These are phyloP conservation scores for Delia radicum DNA, from an alignment of 1,140 invertebrate species.

Conservation along the genomic window DNA sequence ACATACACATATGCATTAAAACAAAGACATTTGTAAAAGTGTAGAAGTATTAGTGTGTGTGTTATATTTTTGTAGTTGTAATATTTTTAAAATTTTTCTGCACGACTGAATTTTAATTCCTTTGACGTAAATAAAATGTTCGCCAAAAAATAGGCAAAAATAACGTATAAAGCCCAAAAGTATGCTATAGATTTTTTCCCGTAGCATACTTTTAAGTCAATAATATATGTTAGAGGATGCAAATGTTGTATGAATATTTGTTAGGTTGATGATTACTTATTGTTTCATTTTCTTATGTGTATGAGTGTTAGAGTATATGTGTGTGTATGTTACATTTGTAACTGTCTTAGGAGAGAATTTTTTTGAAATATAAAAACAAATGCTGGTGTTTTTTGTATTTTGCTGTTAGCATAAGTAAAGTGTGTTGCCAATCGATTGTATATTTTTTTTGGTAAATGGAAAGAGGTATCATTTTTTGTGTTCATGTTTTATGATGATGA, in stretches of 20 bases:
- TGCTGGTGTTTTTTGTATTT: background rate
- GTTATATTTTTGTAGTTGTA: background rate
- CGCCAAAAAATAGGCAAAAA: background rate
- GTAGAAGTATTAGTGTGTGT: background rate
- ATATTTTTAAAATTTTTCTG: conserved; percentile 33
- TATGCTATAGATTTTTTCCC: conserved; percentile 6
- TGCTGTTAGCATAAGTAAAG: background rate
- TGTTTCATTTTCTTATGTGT: background rate
- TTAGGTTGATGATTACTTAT: too few relatives aligned
- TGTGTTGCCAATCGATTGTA: conserved; percentile 11
- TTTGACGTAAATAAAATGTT: conserved; percentile 28
- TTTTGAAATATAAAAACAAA: too few relatives aligned
- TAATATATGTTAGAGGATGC: background rate
- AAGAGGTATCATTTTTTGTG: background rate
- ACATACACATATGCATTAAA: background rate
- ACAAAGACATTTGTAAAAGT: background rate
- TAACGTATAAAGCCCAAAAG: background rate
- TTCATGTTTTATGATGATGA: conserved; percentile 14
- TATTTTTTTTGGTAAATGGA: background rate
- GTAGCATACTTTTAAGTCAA: background rate
- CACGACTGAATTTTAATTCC: conserved; percentile 32
- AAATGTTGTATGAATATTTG: background rate
- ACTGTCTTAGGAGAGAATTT: too few relatives aligned
- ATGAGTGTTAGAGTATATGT: background rate
- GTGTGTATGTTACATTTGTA: too few relatives aligned